Conservation (phyloP, 2,888 invertebrate genomes). For the Sympetrum striolatum region DNA sequence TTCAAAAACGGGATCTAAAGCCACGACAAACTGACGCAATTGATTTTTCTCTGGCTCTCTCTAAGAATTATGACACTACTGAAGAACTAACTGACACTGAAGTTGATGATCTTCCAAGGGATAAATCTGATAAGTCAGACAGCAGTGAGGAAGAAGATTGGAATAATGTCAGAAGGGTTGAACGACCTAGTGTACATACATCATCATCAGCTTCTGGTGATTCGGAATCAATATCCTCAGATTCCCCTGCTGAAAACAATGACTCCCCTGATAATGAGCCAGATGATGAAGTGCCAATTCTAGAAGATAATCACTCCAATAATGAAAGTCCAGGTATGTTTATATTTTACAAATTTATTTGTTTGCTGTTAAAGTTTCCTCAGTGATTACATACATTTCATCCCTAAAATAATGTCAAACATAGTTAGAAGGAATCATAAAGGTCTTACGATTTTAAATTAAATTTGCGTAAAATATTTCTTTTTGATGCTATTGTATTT, state of each 20-base stretch:
- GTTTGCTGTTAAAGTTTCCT: too few species aligned
- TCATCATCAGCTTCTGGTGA: constrained; percentile 15
- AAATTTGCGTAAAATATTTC: too few species aligned
- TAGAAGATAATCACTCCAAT: neutral
- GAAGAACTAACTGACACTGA: neutral
- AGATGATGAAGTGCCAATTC: neutral
- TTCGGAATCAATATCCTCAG: neutral
- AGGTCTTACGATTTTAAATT: too few species aligned
- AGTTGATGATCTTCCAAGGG: neutral
- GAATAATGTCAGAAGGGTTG: neutral
- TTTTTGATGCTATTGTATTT: too few species aligned
- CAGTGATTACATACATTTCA: too few species aligned
- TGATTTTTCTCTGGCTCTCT: neutral
- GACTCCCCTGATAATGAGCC: neutral
- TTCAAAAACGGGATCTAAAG: neutral
- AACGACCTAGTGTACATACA: neutral
- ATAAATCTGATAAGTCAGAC: neutral
- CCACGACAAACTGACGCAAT: neutral
- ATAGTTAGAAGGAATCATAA: too few species aligned
- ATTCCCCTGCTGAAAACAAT: neutral
- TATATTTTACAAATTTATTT: neutral
- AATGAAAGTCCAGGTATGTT: neutral
- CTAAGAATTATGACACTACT: neutral
- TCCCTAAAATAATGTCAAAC: too few species aligned
- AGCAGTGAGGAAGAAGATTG: neutral